These are phyloP conservation scores for Bovichtus variegatus DNA, from an alignment of 2,797 vertebrate species.

Conservation along the genomic window DNA sequence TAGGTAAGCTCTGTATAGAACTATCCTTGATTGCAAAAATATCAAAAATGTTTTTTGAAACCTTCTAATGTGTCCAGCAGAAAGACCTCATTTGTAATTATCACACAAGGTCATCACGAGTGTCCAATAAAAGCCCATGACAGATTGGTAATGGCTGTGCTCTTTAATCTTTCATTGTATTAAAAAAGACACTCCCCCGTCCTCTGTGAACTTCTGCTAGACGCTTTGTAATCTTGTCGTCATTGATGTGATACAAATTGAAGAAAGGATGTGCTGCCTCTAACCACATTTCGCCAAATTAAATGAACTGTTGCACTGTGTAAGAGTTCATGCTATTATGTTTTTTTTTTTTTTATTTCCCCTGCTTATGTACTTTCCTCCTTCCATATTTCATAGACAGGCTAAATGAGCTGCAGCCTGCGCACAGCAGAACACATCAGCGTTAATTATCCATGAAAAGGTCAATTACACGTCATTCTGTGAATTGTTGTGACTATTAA, in stretches of 20 bases:
- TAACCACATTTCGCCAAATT: conserved; percentile 27
- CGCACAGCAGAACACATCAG: conserved; percentile 73
- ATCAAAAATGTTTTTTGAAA: not conserved
- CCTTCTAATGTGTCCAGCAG: not conserved
- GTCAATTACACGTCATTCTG: conserved; percentile 77
- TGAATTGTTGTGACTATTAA: conserved; percentile 70
- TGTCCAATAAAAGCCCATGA: conserved; percentile 18
- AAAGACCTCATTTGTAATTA: conserved; percentile 4
- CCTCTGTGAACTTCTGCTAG: not conserved
- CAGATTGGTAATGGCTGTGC: conserved; percentile 16
- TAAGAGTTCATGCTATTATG: conserved; percentile 29
- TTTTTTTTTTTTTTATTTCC: conserved; percentile 43
- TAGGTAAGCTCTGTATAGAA: not conserved
- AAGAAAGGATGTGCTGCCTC: conserved; percentile 10
- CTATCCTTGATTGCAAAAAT: not conserved
- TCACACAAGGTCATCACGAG: conserved; percentile 3
- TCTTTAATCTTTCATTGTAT: conserved; percentile 33
- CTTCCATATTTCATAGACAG: conserved; percentile 47
- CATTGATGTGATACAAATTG: conserved; percentile 18
- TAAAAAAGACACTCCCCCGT: not conserved
- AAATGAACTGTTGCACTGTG: conserved; percentile 34
- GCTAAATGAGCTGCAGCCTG: conserved; percentile 67
- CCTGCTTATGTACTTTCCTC: conserved; percentile 41
- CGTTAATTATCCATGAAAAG: conserved; percentile 85
- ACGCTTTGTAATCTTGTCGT: conserved; percentile 11